Conservation (phyloP, 2,797 vertebrate species). For the Vireo griseus region DNA sequence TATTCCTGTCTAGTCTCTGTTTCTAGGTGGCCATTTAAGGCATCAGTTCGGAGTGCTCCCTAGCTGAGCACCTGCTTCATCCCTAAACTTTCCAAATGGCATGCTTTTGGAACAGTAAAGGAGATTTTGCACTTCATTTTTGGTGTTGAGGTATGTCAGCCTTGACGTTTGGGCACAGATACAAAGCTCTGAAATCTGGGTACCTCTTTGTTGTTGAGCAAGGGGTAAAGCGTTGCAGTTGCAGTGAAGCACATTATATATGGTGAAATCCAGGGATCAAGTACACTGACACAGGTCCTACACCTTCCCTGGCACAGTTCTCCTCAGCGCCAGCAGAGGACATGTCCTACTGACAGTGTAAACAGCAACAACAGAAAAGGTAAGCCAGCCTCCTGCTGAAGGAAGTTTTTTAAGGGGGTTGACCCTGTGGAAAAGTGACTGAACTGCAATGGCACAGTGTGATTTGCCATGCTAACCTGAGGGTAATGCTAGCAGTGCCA, state of each 20-base stretch:
- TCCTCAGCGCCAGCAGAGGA: neutral
- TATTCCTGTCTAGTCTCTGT: too few species aligned
- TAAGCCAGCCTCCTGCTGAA: neutral
- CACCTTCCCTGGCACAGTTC: neutral
- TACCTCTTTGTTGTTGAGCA: neutral
- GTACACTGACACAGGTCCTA: neutral
- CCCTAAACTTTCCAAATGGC: neutral
- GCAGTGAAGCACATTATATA: neutral
- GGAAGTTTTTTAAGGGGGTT: neutral
- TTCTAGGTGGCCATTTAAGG: too few species aligned
- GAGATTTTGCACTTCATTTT: neutral
- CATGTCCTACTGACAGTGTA: neutral
- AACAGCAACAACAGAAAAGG: neutral
- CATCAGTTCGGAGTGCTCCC: neutral
- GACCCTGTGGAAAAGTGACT: neutral
- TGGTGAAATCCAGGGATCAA: neutral
- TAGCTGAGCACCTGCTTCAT: neutral
- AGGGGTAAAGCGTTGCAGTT: neutral
- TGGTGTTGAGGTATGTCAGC: fast-evolving
- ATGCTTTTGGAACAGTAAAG: neutral
- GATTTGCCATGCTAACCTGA: neutral
- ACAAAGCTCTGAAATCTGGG: neutral
- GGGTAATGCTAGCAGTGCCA: neutral
- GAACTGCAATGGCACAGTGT: neutral
- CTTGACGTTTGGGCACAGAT: neutral